Evolutionary conservation across 1,140 invertebrate genomes (phyloP), one percentile per base, ranked within the genome.

Genomic region (Mamestra configurata): DNA sequence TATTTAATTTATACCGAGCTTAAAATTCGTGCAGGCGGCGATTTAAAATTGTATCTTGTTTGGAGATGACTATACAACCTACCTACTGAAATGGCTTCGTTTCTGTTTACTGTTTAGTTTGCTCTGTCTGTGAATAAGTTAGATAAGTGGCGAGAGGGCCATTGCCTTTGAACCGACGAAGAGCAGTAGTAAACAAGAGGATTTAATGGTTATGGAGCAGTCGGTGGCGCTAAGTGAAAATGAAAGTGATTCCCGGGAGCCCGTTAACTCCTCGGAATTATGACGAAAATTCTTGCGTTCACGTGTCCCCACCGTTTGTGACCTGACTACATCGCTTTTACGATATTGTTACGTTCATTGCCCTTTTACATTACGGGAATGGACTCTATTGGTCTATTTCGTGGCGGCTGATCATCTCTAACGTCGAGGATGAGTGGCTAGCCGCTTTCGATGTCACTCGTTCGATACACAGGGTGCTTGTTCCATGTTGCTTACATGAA

Each of bases 151-250:
- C 76, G 82, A 84, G 72, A 53, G 66, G 78, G 82, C 73, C 77
- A 79, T 76, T 80, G 80, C 71, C 73, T 79, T 80, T 78, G 57
- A 81, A 77, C 59, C 84, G 82, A 88, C 87, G 78, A 85, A 82
- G 64, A 85, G 87, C 78, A 86, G 89, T 92, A 86, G 89, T 93
- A 91, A 92, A 92, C 88, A 89, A 90, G 84, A 84, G 85, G 85
- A 89, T 88, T 90, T 93, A 91, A 92, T 89, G 90, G 85, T 89
- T 91, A 93, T 91, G 85, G 80, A 87, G 83, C 84, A 87, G 88
- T 89, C 85, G 82, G 86, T 86, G 83, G 86, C 80, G 82, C 84
- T 92, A 90, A 90, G 89, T 92, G 90, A 92, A 93, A 91, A 91
- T 91, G 89, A 91, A 90, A 91, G 89, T 90, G 87, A 92, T 90